phyloP scores from a whole-genome alignment of 2,888 invertebrate species.

The Drosophila longiperda region DNA sequence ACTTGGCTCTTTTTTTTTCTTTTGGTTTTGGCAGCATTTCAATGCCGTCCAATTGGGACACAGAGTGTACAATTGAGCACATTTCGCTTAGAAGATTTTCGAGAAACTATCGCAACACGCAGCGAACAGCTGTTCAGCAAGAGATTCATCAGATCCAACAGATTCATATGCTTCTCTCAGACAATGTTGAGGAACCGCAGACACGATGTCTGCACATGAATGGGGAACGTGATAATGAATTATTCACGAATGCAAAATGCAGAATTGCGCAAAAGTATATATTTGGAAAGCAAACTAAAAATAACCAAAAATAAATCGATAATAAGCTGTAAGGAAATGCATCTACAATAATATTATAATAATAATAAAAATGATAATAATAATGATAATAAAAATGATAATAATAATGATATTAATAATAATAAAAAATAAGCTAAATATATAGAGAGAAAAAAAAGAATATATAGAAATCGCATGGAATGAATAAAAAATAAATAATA shows the following conservation, averaged over 20 bases:
- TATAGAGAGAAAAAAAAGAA: accelerated
- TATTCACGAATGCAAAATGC: constrained; percentile 1
- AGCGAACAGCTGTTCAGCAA: constrained; percentile 53
- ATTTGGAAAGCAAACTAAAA: constrained; percentile 1
- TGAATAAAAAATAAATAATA: neutral
- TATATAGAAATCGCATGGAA: neutral
- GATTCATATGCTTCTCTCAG: constrained; percentile 16
- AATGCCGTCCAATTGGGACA: constrained; percentile 59
- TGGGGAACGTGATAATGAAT: constrained; percentile 33
- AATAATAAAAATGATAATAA: neutral
- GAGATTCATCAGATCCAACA: constrained; percentile 9
- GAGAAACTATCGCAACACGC: constrained; percentile 30
- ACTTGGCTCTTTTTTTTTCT: constrained; percentile 16
- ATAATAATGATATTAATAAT: no score
- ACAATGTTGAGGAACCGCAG: constrained; percentile 41
- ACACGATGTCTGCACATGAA: constrained; percentile 67
- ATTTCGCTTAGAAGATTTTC: neutral
- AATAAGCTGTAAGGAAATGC: neutral
- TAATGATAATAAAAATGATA: no score
- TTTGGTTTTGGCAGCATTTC: constrained; percentile 66
- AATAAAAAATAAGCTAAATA: neutral
- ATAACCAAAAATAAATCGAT: neutral
- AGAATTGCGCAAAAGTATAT: neutral
- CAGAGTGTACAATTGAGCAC: constrained; percentile 15
- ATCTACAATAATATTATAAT: neutral